These are phyloP conservation scores for Rattus rattus DNA, from an alignment of 2,113 vertebrate genomes.

Conservation along the genomic window DNA sequence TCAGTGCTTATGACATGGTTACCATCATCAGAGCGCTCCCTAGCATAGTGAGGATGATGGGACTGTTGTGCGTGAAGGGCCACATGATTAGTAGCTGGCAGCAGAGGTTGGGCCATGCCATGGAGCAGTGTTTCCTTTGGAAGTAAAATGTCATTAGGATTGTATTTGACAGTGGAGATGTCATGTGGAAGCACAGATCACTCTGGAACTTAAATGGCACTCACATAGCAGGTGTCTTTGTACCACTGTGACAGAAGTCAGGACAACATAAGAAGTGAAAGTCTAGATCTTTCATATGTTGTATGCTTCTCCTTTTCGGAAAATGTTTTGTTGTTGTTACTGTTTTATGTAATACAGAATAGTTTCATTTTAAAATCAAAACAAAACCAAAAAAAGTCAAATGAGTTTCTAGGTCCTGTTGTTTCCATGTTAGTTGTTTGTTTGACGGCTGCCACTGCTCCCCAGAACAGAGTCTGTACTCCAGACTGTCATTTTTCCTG, in stretches of 20 bases:
- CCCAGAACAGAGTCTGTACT: not conserved
- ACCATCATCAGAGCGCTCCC: too few species aligned
- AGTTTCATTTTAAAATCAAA: not conserved
- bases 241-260: not conserved
- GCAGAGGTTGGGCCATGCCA: not conserved
- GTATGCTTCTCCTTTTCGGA: constrained; percentile 13
- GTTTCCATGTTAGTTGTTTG: constrained; percentile 34
- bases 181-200: not conserved
- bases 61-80: not conserved
- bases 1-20: not conserved
- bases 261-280: not conserved
- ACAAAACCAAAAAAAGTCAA: not conserved
- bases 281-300: not conserved
- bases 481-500: not conserved
- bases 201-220: not conserved
- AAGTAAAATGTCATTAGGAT: not conserved
- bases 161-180: not conserved
- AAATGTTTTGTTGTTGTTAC: not conserved
- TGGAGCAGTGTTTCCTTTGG: not conserved
- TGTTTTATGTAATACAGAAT: constrained; percentile 15
- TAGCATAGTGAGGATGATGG: not conserved
- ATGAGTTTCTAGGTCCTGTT: not conserved
- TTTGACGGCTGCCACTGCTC: not conserved
- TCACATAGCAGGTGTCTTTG: not conserved
- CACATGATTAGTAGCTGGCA: not conserved